These are phyloP conservation scores for Phymastichus coffea DNA, from an alignment of 1,140 invertebrate species.

Conservation along the genomic window DNA sequence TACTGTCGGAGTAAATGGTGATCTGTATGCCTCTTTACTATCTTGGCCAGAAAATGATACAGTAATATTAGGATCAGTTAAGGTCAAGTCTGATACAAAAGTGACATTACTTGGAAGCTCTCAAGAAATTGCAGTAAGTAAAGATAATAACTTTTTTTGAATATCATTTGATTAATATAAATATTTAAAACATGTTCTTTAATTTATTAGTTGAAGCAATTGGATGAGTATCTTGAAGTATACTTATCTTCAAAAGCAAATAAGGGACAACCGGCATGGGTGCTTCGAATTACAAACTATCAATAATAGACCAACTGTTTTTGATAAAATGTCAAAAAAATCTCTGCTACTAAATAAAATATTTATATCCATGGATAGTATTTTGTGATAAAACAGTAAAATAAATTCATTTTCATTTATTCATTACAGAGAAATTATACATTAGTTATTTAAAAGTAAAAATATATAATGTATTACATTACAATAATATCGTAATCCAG, in stretches of 20 bases:
- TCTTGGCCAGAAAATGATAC: conserved; percentile 64
- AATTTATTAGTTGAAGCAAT: conserved; percentile 36
- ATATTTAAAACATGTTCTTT: conserved; percentile 51
- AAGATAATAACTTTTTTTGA: background rate
- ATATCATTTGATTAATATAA: too few relatives aligned
- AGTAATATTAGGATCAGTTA: conserved; percentile 51
- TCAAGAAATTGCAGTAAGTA: background rate
- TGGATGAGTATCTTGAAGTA: conserved; percentile 34
- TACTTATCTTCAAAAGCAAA: conserved; percentile 38
- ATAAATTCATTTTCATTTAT: background rate
- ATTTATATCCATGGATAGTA: too few relatives aligned
- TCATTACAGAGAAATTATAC: background rate
- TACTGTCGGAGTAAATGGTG: conserved; percentile 56
- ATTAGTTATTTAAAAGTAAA: too few relatives aligned
- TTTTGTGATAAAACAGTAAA: too few relatives aligned
- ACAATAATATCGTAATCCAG: too few relatives aligned
- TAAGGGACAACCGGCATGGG: conserved; percentile 49
- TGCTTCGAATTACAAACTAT: conserved; percentile 35
- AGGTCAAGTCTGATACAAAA: conserved; percentile 15
- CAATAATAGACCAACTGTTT: too few relatives aligned
- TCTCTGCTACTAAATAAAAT: conserved; percentile 82
- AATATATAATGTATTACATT: too few relatives aligned
- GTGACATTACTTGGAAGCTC: conserved; percentile 35
- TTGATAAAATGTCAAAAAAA: conserved; percentile 59
- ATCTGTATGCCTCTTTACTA: conserved; percentile 66